phyloP scores from a whole-genome alignment of 1,140 invertebrate genomes.

The Homarus americanus region DNA sequence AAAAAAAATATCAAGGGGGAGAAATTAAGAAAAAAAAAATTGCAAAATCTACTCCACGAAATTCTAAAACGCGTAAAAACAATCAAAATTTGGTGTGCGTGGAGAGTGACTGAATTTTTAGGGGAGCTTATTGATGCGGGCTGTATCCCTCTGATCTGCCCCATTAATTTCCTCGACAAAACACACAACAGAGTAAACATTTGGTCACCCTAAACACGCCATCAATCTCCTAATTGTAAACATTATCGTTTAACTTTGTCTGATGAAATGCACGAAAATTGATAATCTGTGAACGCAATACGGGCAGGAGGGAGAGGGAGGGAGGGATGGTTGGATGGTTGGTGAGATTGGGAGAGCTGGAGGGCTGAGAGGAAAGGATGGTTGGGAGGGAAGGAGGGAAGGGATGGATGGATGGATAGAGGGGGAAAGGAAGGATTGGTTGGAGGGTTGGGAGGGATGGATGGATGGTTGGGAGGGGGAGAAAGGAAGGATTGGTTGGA shows the following conservation, averaged over 20 bases:
- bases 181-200: constrained; percentile 64
- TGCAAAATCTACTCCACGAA: too few species aligned
- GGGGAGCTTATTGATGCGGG: constrained; percentile 6
- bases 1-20: too few species aligned
- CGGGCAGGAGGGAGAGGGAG: constrained; percentile 3
- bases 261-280: constrained; percentile 55
- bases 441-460: too few species aligned
- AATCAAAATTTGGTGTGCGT: too few species aligned
- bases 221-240: constrained; percentile 66
- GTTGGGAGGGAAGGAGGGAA: not conserved
- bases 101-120: constrained; percentile 32
- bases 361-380: not conserved
- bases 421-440: too few species aligned
- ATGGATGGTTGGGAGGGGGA: too few species aligned
- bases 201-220: constrained; percentile 54
- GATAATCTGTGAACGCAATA: constrained; percentile 38
- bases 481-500: too few species aligned
- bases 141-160: not conserved
- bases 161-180: constrained; percentile 60
- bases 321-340: not conserved
- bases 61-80: too few species aligned
- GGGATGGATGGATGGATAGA: too few species aligned
- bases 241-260: constrained; percentile 64
- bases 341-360: not conserved
- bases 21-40: too few species aligned